These are phyloP conservation scores for Acanthosoma haemorrhoidale DNA, from an alignment of 2,888 invertebrate genomes.

Conservation along the genomic window DNA sequence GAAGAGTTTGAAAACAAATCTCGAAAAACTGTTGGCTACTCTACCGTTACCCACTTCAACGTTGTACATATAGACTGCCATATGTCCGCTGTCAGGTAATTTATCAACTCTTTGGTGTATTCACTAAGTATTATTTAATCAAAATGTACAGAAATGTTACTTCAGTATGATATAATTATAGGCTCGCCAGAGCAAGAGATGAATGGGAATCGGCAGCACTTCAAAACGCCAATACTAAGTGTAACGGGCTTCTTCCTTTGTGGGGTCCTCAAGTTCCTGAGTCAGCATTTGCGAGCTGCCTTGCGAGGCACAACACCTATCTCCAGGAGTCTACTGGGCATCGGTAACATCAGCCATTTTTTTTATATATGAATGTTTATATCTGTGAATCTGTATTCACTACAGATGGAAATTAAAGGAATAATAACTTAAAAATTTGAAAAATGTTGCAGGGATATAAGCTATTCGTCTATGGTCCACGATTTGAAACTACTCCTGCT, in stretches of 20 bases:
- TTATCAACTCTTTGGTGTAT: constrained; percentile 41
- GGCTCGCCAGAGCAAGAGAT: constrained; percentile 66
- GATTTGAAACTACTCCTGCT: constrained; percentile 84
- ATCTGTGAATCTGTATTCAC: too few relatives aligned
- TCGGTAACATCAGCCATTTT: too few relatives aligned
- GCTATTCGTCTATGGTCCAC: constrained; percentile 77
- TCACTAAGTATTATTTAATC: neutral
- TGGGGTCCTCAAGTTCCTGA: constrained; percentile 95
- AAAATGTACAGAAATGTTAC: neutral
- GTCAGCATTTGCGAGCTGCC: constrained; percentile 85
- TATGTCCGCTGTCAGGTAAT: constrained; percentile 84
- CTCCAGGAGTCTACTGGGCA: constrained; percentile 54
- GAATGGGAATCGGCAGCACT: constrained; percentile 98
- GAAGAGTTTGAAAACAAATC: constrained; percentile 89
- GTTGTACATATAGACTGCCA: constrained; percentile 98
- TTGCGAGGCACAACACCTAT: constrained; percentile 87
- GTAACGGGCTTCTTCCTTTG: constrained; percentile 91
- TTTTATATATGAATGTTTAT: too few relatives aligned
- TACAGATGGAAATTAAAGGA: neutral
- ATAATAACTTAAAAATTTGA: neutral
- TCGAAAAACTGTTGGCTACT: constrained; percentile 81
- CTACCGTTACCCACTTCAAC: constrained; percentile 96
- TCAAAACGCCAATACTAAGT: constrained; percentile 96
- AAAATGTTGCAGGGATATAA: constrained; percentile 65
- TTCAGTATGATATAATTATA: constrained; percentile 39